Evolutionary conservation across 2,113 vertebrate species (phyloP), one percentile per base, ranked within the genome.

Genomic region (Ammodytes dubius): DNA sequence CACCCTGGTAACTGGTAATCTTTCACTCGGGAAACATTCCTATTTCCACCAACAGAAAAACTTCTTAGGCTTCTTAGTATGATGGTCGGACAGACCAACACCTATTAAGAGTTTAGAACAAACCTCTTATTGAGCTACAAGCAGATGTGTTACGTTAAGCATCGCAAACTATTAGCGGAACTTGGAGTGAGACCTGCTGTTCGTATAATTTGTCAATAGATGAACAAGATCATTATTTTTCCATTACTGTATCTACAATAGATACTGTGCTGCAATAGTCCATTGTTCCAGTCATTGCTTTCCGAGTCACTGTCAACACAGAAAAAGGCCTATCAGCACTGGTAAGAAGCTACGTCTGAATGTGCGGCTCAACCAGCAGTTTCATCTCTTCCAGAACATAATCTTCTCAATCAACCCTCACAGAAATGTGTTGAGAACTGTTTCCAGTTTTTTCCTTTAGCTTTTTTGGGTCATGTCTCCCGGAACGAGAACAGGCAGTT

Each of bases 401-500:
- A 87, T 72, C 72, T 65, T 66, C 68, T 71, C 59, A 37, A 60
- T 63, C 59, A 0, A 60, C 27, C 74, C 87, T 87, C 71, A 40
- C 56, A 61, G 15, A 82, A 70, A 77, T 50, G 67, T 70, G 27
- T 77, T 86, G 19, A 58, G 52, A 79, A 74, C 65, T 35, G 52
- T 70, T 87, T 88, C 54, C 80, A 69, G 67, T 77, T 82, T 81
- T 76, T 81, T 76, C 56, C 76, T 68, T 59, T 15, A 50, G 70
- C 57, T 69, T 68, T 75, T 27, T 87, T 45, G 54, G 66, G 77
- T 80, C 77, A 52, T 57, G 74, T 88, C 79, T 85, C 77, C 73
- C 56, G 1, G 74, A 90, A 89, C 46, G 39, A 86, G 69, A 89
- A 74, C 85, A 85, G 72, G 65, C 78, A 78, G 82, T 73, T 86